Evolutionary conservation across 2,888 invertebrate species (phyloP).

Genomic region (Brenthis hecate): DNA sequence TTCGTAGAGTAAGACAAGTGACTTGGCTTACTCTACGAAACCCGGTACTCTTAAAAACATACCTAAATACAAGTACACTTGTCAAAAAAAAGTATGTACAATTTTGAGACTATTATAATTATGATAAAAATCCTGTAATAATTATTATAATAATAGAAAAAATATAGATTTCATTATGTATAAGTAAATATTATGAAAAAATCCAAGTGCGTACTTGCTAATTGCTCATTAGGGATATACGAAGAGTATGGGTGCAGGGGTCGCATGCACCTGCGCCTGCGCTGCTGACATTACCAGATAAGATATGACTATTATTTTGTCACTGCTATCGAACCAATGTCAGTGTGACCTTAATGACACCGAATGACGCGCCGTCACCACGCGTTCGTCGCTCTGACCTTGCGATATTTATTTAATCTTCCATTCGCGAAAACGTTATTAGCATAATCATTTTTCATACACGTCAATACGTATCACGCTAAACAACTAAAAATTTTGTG

Average conservation of each 20-base stretch:
- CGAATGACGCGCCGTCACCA: constrained; percentile 71
- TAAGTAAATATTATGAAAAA: neutral
- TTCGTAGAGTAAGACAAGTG: too few species aligned
- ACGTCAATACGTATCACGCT: constrained; percentile 25
- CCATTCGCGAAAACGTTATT: constrained; percentile 69
- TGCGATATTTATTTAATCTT: constrained; percentile 80
- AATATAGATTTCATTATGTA: too few species aligned
- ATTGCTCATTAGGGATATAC: constrained; percentile 40
- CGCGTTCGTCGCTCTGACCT: constrained; percentile 71
- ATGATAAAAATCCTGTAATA: too few species aligned
- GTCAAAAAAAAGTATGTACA: too few species aligned
- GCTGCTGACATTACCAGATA: constrained; percentile 78
- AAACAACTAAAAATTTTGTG: neutral
- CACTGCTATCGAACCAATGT: constrained; percentile 78
- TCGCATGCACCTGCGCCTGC: constrained; percentile 76
- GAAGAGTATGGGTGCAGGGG: constrained; percentile 63
- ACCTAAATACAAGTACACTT: too few species aligned
- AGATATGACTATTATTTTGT: constrained; percentile 81
- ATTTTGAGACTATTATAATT: too few species aligned
- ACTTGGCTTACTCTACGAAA: too few species aligned
- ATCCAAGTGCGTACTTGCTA: neutral
- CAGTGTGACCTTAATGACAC: constrained; percentile 82
- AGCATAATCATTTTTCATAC: constrained; percentile 47
- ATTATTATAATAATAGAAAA: too few species aligned
- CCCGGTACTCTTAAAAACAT: too few species aligned